These are phyloP conservation scores for Pygocentrus nattereri DNA, from an alignment of 2,797 vertebrate genomes.

Conservation along the genomic window DNA sequence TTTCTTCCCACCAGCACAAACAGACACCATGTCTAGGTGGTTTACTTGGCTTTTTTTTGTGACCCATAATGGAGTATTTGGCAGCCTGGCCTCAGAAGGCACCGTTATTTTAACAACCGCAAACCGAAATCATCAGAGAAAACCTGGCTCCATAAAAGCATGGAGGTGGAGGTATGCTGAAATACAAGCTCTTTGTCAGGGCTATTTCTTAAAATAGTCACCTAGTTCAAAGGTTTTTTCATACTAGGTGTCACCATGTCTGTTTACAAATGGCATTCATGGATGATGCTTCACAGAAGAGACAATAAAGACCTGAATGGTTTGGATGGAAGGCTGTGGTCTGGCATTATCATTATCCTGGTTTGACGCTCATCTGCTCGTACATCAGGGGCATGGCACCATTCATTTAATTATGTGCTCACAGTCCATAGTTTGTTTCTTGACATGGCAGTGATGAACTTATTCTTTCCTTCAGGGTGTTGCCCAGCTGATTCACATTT, in stretches of 20 bases:
- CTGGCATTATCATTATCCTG: slow-evolving; percentile 19
- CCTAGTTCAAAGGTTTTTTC: slow-evolving; percentile 45
- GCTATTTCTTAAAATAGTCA: slow-evolving; percentile 31
- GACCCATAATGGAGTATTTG: slow-evolving; percentile 59
- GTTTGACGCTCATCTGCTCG: slow-evolving; percentile 23
- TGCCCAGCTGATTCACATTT: slow-evolving; percentile 19
- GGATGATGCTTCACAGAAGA: slow-evolving; percentile 39
- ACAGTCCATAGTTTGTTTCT: slow-evolving; percentile 36
- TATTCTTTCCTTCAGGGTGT: slow-evolving; percentile 9
- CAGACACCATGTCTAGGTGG: slow-evolving; percentile 11
- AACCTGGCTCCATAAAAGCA: slow-evolving; percentile 48
- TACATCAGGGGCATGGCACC: slow-evolving; percentile 3
- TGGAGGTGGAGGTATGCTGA: slow-evolving; percentile 53
- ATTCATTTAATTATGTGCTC: slow-evolving; percentile 28
- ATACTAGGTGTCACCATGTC: slow-evolving; percentile 42
- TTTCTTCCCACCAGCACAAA: slow-evolving; percentile 27
- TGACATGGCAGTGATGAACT: slow-evolving; percentile 22
- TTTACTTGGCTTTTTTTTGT: slow-evolving; percentile 24
- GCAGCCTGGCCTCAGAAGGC: slow-evolving; percentile 53
- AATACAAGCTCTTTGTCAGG: slow-evolving; percentile 50
- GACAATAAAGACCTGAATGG: slow-evolving; percentile 25
- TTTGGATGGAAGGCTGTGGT: slow-evolving; percentile 21
- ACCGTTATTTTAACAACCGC: slow-evolving; percentile 59
- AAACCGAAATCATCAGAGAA: slow-evolving; percentile 58
- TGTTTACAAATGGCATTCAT: slow-evolving; percentile 41